Base-by-base conservation (phyloP, 2,888 invertebrate species). In the Apotomis betuletana region DNA sequence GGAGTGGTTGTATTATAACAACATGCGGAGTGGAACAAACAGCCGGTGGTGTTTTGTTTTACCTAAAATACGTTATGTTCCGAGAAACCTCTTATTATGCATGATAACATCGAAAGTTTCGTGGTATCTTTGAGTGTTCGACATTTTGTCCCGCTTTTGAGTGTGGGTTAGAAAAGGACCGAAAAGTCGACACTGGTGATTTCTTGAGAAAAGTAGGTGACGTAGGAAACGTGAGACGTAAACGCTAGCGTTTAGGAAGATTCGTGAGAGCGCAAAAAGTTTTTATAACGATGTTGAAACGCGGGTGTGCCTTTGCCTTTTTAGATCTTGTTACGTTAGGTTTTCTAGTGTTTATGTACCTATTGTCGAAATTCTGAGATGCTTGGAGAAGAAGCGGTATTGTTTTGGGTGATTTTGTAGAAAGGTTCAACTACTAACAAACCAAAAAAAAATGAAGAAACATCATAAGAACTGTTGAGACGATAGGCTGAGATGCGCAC, bases 21-120 rank as follows among this genome's bases (percentile, higher is more conserved):
- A 82, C 82, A 81, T 73, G 74, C 74, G 75, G 75, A 79, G 81
- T 79, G 81, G 81, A 82, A 81, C 82, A 82, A 81, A 78, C 76
- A 77, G 78, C 77, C 79, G 81, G 79, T 71, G 69, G 69, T 82
- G 82, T 82, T 85, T 81, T 83, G 82, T 83, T 83, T 81, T 81
- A 69, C 78, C 75, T 76, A 74, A 81, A 82, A 80, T 61, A 38
- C 38, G 36, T n/a, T 12, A 9, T 1, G 49, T 15, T 27, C 5
- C 6, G 9, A 49, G 49, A 41, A 41, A 44, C 12, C 12, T 10
- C 54, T 54, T 15, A 54, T 12, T 15, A 8, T 6, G 9, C 41
- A 38, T 54, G 63, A 41, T 10, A 41, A 54, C 12, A 46, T 54
- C 41, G 10, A 63, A 41, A 9, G 4, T 63, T 41, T 63, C 2